These are phyloP conservation scores for Bombus superbus DNA, from an alignment of 1,140 invertebrate species.

Conservation along the genomic window DNA sequence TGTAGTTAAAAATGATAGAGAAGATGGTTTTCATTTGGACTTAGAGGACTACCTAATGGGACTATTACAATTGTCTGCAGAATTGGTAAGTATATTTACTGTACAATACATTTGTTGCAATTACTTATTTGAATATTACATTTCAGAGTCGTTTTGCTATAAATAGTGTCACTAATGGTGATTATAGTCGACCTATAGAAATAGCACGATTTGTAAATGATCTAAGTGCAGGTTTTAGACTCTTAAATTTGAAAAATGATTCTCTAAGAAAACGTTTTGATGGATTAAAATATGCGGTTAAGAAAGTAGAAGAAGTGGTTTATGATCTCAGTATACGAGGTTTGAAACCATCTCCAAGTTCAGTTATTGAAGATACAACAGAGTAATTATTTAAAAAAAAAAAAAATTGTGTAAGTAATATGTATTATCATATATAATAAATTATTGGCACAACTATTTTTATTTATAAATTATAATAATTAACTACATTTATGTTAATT, in stretches of 20 bases:
- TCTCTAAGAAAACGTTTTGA: constrained; percentile 94
- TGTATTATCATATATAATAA: constrained; percentile 19
- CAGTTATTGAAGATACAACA: constrained; percentile 27
- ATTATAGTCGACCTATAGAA: constrained; percentile 90
- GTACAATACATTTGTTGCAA: background rate
- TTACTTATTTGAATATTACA: constrained; percentile 4
- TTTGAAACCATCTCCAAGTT: constrained; percentile 82
- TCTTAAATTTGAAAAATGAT: constrained; percentile 96
- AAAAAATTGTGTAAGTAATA: constrained; percentile 11
- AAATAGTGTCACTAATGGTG: constrained; percentile 93
- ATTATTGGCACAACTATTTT: constrained; percentile 2
- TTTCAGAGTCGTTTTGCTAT: constrained; percentile 88
- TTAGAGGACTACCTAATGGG: constrained; percentile 95
- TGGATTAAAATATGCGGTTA: constrained; percentile 95
- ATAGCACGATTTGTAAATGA: constrained; percentile 94
- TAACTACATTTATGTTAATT: constrained; percentile 1
- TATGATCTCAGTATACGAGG: constrained; percentile 96
- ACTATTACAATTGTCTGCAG: constrained; percentile 90
- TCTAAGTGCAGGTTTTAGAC: constrained; percentile 92
- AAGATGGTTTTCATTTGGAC: constrained; percentile 93
- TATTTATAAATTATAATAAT: constrained; percentile 15
- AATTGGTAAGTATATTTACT: constrained; percentile 86
- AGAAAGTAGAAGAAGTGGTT: constrained; percentile 97
- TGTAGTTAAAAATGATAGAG: constrained; percentile 83
- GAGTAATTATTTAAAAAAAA: constrained; percentile 34